Percentiles rank a stretch among this genome's conserved stretches.
phyloP scores from a whole-genome alignment of 2,797 vertebrate genomes.

The Eidolon dupreanum region DNA sequence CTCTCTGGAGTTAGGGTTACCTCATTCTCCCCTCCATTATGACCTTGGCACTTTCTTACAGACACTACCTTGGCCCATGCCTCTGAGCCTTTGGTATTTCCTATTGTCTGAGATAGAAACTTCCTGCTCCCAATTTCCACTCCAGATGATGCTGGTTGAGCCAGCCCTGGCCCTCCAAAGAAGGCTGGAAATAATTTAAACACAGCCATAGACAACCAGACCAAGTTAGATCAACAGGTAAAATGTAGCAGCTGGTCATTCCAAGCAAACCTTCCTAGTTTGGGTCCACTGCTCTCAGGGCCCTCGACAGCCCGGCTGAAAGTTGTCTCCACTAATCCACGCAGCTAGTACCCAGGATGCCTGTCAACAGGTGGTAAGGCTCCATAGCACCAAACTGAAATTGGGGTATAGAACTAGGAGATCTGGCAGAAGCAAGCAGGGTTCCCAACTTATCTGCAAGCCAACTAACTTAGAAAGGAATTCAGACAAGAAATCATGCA shows the following conservation, averaged over 20 bases:
- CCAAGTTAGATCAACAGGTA: not conserved
- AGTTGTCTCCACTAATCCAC: not conserved
- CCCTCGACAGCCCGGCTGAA: not conserved
- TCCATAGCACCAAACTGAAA: not conserved
- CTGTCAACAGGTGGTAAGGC: not conserved
- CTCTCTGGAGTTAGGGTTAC: not conserved
- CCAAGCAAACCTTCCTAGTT: not conserved
- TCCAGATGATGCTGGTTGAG: not conserved
- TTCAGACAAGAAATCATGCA: constrained; percentile 42
- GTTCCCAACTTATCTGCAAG: not conserved
- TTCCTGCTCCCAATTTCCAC: not conserved
- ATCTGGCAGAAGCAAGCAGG: not conserved
- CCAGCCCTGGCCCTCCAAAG: not conserved
- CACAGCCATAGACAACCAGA: not conserved
- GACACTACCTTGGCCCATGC: not conserved
- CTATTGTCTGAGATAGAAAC: not conserved
- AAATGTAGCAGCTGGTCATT: rapidly evolving
- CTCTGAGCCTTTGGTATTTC: not conserved
- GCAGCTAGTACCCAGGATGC: not conserved
- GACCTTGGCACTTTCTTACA: not conserved
- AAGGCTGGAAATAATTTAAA: not conserved
- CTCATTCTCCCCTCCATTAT: not conserved
- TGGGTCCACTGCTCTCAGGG: not conserved
- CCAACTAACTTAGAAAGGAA: constrained; percentile 15
- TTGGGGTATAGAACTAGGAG: not conserved